A percentile compares a stretch with the other conserved stretches of the same genome.
Evolutionary conservation across 2,888 invertebrate species (phyloP).

Genomic region (Andrena minutula): DNA sequence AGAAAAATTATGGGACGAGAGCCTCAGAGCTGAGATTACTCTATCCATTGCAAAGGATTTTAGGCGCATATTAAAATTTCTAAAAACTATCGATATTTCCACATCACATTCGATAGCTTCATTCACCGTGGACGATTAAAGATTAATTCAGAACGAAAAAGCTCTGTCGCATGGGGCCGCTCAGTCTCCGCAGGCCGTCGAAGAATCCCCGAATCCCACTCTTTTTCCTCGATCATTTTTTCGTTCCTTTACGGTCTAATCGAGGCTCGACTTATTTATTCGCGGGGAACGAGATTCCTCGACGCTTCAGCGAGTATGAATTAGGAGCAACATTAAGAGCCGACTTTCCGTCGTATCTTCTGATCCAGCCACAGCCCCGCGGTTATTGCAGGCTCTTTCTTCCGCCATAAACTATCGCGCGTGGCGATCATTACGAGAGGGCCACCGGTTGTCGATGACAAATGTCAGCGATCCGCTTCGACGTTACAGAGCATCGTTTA

Average conservation of each 20-base stretch:
- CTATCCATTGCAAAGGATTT: too few species aligned
- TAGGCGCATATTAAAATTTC: too few species aligned
- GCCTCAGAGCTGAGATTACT: too few species aligned
- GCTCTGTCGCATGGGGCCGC: neutral
- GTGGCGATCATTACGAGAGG: constrained; percentile 32
- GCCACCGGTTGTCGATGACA: constrained; percentile 40
- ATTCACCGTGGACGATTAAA: neutral
- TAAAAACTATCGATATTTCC: too few species aligned
- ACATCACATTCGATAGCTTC: neutral
- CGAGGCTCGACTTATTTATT: constrained; percentile 32
- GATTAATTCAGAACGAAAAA: constrained; percentile 7
- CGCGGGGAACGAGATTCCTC: constrained; percentile 15
- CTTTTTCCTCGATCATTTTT: neutral
- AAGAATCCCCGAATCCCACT: neutral
- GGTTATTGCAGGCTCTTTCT: constrained; percentile 9
- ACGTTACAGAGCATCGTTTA: neutral
- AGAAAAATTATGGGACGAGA: too few species aligned
- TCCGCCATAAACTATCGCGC: constrained; percentile 29
- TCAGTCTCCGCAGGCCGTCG: neutral
- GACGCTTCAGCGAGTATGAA: constrained; percentile 34
- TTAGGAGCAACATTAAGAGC: constrained; percentile 44
- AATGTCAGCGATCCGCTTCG: constrained; percentile 24
- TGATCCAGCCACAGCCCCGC: constrained; percentile 5
- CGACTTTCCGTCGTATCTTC: constrained; percentile 16
- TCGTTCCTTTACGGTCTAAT: constrained; percentile 48